Evolutionary conservation across 2,888 invertebrate species (phyloP).

Genomic region (Trachelus tabidus): DNA sequence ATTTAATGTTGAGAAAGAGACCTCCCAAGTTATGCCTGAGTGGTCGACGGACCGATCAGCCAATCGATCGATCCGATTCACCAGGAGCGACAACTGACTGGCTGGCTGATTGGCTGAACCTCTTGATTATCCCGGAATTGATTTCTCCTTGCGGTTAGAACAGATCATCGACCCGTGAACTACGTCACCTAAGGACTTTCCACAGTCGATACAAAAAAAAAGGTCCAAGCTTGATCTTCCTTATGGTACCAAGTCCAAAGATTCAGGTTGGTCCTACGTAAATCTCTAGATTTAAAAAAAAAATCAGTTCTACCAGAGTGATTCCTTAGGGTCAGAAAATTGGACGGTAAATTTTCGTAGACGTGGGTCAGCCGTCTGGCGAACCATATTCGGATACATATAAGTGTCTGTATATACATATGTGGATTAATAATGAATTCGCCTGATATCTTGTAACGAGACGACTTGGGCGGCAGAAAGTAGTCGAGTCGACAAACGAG

Average conservation of each 20-base stretch:
- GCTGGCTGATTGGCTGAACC: background rate
- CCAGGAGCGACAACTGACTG: background rate
- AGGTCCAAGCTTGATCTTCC: background rate
- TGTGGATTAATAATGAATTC: constrained; percentile 35
- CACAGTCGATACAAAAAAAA: background rate
- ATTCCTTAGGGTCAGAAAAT: constrained; percentile 29
- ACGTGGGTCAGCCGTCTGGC: background rate
- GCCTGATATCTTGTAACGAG: constrained; percentile 30
- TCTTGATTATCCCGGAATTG: background rate
- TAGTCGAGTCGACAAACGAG: constrained; percentile 51
- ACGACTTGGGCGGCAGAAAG: constrained; percentile 21
- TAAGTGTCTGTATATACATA: background rate
- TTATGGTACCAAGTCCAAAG: background rate
- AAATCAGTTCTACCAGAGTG: constrained; percentile 24
- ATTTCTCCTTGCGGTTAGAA: background rate
- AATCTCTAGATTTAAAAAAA: background rate
- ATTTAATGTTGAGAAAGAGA: background rate
- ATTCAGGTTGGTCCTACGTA: background rate
- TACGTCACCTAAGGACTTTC: background rate
- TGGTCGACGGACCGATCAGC: background rate
- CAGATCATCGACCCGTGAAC: background rate
- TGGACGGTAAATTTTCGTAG: constrained; percentile 25
- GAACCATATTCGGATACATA: background rate
- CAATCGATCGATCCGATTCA: background rate
- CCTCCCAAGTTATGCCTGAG: background rate